phyloP scores from a whole-genome alignment of 1,140 invertebrate species.

The Vanessa tameamea region DNA sequence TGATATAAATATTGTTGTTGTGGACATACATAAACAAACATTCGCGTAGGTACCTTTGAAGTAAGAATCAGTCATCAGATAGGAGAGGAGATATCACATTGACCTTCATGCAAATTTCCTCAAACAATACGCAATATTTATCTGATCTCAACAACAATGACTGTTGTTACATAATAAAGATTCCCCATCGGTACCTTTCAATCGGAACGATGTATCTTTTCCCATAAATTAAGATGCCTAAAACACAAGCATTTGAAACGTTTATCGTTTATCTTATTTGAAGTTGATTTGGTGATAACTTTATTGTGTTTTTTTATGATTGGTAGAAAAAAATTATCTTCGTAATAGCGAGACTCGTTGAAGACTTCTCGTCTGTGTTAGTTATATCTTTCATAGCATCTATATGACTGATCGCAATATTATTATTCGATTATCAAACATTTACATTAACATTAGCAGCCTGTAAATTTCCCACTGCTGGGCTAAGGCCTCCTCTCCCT shows the following conservation, averaged over 20 bases:
- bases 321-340: not conserved
- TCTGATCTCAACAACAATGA: conserved; percentile 29
- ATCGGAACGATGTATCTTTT: conserved; percentile 34
- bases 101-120: conserved; percentile 29
- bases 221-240: conserved; percentile 29
- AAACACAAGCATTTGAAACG: conserved; percentile 20
- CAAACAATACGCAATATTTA: conserved; percentile 24
- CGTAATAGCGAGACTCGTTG: not conserved
- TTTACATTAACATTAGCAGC: no score
- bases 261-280: conserved; percentile 6
- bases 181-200: conserved; percentile 18
- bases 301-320: conserved; percentile 2
- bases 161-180: conserved; percentile 30
- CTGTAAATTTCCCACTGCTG: no score
- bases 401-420: no score
- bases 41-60: no score
- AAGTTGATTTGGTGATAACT: not conserved
- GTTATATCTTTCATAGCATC: no score
- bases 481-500: no score
- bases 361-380: not conserved
- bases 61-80: not conserved
- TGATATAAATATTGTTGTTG: no score
- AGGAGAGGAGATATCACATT: conserved; percentile 20
- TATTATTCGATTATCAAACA: no score
- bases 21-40: no score